A percentile compares a stretch with the other conserved stretches of the same genome.
Evolutionary conservation across 2,113 vertebrate species (phyloP).

Genomic region (Dromiciops gliroides): DNA sequence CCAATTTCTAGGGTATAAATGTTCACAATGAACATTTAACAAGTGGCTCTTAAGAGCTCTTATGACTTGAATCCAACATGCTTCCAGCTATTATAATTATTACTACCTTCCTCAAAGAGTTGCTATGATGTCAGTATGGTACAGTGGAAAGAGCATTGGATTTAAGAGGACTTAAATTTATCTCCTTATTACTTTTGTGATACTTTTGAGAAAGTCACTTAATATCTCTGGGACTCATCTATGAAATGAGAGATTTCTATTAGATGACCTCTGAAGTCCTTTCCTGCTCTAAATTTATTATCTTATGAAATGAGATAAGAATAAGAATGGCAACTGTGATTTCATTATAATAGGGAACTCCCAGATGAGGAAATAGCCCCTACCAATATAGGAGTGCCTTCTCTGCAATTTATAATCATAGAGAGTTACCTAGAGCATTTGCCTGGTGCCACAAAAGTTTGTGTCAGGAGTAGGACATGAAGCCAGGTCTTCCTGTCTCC

Average conservation of each 20-base stretch:
- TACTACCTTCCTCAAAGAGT: not conserved
- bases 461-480: not conserved
- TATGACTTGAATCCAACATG: not conserved
- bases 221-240: not conserved
- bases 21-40: not conserved
- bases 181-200: not conserved
- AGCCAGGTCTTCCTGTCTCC: not conserved
- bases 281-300: not conserved
- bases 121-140: not conserved
- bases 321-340: not conserved
- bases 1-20: not conserved
- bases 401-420: not conserved
- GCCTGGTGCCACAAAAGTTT: not conserved
- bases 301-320: not conserved
- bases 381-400: not conserved
- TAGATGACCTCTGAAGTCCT: not conserved
- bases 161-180: not conserved
- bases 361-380: not conserved
- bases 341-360: not conserved
- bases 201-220: not conserved
- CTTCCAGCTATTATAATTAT: not conserved
- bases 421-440: not conserved
- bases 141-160: not conserved
- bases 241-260: not conserved
- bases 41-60: not conserved